Evolutionary conservation across 2,888 invertebrate genomes (phyloP).

Genomic region (Oeneis ivallda): DNA sequence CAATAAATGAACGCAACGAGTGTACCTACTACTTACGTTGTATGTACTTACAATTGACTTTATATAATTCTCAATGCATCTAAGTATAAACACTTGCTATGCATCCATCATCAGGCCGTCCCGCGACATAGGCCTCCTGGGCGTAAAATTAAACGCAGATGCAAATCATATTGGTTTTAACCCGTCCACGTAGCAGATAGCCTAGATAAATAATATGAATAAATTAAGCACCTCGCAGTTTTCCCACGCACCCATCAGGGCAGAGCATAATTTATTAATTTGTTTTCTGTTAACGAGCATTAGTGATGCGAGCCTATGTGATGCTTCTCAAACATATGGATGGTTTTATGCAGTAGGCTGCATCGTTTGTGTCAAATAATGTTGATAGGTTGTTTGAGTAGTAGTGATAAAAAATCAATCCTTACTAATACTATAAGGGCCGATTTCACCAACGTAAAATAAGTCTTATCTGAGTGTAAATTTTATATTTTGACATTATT

Average conservation of each 20-base stretch:
- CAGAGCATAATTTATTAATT: slow-evolving; percentile 75
- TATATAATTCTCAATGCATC: too few relatives aligned
- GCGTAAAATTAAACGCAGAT: slow-evolving; percentile 24
- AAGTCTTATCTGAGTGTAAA: too few relatives aligned
- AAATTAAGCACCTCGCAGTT: slow-evolving; percentile 44
- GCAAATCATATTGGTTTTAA: slow-evolving; percentile 31
- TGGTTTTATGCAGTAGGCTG: slow-evolving; percentile 51
- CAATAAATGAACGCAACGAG: too few relatives aligned
- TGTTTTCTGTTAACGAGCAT: slow-evolving; percentile 72
- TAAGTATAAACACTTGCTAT: not conserved
- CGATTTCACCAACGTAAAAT: too few relatives aligned
- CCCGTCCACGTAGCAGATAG: slow-evolving; percentile 43
- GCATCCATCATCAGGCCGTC: not conserved
- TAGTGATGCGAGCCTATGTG: slow-evolving; percentile 59
- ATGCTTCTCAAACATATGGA: slow-evolving; percentile 52
- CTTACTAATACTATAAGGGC: too few relatives aligned
- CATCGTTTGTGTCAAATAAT: slow-evolving; percentile 29
- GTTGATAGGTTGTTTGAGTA: too few relatives aligned
- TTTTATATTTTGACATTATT: too few relatives aligned
- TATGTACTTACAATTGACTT: too few relatives aligned
- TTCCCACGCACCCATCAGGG: slow-evolving; percentile 73
- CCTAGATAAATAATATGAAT: slow-evolving; percentile 47
- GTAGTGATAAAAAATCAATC: too few relatives aligned
- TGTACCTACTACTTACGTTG: too few relatives aligned
- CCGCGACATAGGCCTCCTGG: not conserved